These are phyloP conservation scores for Genyomyrus donnyi DNA, from an alignment of 2,113 vertebrate genomes.

Conservation along the genomic window DNA sequence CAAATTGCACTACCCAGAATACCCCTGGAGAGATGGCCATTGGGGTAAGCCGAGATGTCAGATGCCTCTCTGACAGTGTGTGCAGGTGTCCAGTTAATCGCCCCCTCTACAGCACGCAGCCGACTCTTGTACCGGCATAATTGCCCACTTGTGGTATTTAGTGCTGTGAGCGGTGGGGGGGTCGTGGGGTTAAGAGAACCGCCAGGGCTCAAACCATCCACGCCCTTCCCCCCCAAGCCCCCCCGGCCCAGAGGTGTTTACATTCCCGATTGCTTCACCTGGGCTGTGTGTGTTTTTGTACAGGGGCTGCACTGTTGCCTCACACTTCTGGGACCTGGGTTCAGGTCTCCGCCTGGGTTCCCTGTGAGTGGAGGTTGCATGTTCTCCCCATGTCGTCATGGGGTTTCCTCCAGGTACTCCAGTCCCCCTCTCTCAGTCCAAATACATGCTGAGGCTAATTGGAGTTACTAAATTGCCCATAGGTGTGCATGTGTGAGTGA, in stretches of 20 bases:
- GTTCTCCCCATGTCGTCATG: background rate
- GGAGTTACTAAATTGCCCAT: background rate
- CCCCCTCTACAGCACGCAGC: background rate
- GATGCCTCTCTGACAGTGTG: background rate
- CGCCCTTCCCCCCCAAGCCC: background rate
- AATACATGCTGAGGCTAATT: background rate
- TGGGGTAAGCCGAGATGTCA: background rate
- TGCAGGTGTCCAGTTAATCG: background rate
- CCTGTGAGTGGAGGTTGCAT: too few relatives aligned
- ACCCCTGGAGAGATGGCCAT: background rate
- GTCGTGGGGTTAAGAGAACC: background rate
- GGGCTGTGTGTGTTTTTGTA: background rate
- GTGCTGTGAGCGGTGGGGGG: background rate
- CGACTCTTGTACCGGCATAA: background rate
- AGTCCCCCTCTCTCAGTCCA: background rate
- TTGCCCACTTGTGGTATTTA: slow-evolving; percentile 6
- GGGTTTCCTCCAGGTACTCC: background rate
- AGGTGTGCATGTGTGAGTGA: background rate
- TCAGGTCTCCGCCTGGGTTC: too few relatives aligned
- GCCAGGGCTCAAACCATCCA: background rate
- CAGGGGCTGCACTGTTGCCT: background rate
- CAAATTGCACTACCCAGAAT: background rate
- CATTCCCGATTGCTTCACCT: background rate
- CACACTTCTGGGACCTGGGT: background rate
- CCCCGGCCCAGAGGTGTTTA: background rate